Percentiles rank a stretch among this genome's conserved stretches.
Conservation (phyloP, 2,888 invertebrate species). For the Heterodera filipjevi region DNA sequence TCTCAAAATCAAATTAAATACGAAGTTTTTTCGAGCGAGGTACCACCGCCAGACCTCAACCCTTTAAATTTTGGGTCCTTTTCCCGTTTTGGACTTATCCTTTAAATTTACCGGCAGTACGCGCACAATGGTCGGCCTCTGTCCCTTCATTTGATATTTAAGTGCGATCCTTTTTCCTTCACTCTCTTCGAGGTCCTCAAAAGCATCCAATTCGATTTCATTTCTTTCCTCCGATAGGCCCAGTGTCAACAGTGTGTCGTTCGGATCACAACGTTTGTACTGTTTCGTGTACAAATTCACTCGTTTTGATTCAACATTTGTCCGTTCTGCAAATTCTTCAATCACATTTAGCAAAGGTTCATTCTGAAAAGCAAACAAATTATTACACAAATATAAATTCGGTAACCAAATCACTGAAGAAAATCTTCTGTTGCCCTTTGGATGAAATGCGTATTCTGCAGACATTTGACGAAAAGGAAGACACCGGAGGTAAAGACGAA, state of each 20-base stretch:
- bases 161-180: constrained; percentile 18
- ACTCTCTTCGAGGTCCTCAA: constrained; percentile 25
- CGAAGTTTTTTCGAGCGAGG: too few relatives aligned
- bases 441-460: constrained; percentile 8
- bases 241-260: constrained; percentile 26
- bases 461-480: constrained; percentile 1
- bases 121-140: constrained; percentile 21
- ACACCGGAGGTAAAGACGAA: neutral
- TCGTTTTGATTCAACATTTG: constrained; percentile 23
- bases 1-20: too few relatives aligned
- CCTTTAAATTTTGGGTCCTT: too few relatives aligned
- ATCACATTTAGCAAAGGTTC: constrained; percentile 28
- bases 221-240: constrained; percentile 16
- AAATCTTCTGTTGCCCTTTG: neutral
- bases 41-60: too few relatives aligned
- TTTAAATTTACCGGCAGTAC: neutral
- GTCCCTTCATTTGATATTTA: constrained; percentile 31
- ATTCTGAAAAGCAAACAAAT: constrained; percentile 22
- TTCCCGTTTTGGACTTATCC: neutral
- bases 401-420: neutral
- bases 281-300: constrained; percentile 24
- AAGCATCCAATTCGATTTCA: constrained; percentile 30
- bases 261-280: constrained; percentile 18
- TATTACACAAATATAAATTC: neutral
- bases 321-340: constrained; percentile 25